Evolutionary conservation across 2,113 vertebrate species (phyloP), one percentile per base, ranked within the genome.

Genomic region (Irena cyanogastra): DNA sequence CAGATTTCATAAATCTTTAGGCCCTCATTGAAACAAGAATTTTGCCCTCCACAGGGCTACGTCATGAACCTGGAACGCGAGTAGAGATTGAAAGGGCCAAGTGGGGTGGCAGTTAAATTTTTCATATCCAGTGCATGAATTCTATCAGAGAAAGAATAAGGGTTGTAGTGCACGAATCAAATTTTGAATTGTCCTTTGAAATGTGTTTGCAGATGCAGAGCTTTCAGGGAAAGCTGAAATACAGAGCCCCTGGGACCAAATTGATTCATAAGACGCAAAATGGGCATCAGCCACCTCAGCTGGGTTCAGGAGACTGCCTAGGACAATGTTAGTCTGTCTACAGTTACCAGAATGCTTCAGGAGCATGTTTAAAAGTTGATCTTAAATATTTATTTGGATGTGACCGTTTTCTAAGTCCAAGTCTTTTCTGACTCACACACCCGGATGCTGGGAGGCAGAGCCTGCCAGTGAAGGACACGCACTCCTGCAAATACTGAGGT

Each of bases 401-500:
- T 13, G 42, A 78, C 21, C 3, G 2, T 71, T 78, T 78, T 26
- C 10, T 56, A 16, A 49, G 60, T 52, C 11, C 3, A 9, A 69
- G 21, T 47, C 27, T 81, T 64, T 89, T 35, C 6, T 4, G 35
- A 17, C 11, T 27, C 47, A 35, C 47, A 35, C 23, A 6, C 5
- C 35, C 1, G 2, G 19, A 53, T 60, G 7, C 24, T 45, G 59
- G 13, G 53, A 66, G 42, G 39, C 75, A 71, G 39, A 37, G 11
- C 7, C 27, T 31, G 9, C 12, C 30, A 15, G 21, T 33, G 24
- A 8, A 64, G 44, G 24, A 42, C 13, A 6, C 0, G 0, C 7
- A 11, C 1, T 79, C 23, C 16, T 39, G 14, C 1, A 2, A 79
- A 21, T 2, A 64, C 6, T 6, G 30, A 87, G 30, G 17, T 44